A percentile compares a stretch with the other conserved stretches of the same genome.
Evolutionary conservation across 2,888 invertebrate species (phyloP).

Genomic region (Teleiodes luculella): DNA sequence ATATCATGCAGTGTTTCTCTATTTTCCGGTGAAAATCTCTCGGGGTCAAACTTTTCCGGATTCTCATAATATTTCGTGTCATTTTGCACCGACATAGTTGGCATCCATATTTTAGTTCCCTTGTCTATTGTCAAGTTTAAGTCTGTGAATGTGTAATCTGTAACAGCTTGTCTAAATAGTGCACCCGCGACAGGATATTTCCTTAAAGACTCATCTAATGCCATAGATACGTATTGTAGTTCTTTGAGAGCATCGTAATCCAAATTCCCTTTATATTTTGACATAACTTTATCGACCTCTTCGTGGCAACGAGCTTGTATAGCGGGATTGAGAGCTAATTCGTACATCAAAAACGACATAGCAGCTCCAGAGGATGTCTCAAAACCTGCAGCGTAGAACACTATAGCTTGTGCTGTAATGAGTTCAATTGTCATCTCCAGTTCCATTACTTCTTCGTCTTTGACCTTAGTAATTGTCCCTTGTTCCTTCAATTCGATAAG

Average conservation of each 20-base stretch:
- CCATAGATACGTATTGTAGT: conserved; percentile 39
- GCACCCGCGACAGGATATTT: conserved; percentile 29
- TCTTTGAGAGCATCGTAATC: conserved; percentile 40
- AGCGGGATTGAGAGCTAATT: conserved; percentile 45
- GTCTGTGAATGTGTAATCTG: conserved; percentile 29
- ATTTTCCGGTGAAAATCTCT: conserved; percentile 28
- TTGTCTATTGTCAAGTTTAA: conserved; percentile 31
- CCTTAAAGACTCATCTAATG: conserved; percentile 34
- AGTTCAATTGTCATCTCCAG: conserved; percentile 54
- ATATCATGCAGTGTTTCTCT: conserved; percentile 21
- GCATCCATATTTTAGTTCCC: conserved; percentile 28
- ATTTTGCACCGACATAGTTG: conserved; percentile 31
- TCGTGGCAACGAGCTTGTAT: conserved; percentile 39
- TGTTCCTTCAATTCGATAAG: conserved; percentile 41
- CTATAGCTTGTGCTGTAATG: conserved; percentile 68
- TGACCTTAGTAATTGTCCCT: conserved; percentile 31
- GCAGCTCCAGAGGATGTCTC: conserved; percentile 50
- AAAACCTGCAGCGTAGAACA: conserved; percentile 62
- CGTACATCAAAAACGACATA: conserved; percentile 39
- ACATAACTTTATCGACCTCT: conserved; percentile 44
- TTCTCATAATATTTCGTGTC: conserved; percentile 33
- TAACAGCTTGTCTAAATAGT: conserved; percentile 24
- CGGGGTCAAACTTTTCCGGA: conserved; percentile 32
- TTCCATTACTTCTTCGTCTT: conserved; percentile 27
- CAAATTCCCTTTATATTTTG: conserved; percentile 29